Base-by-base conservation (phyloP, 2,797 vertebrate genomes). In the Propithecus deckenii region DNA sequence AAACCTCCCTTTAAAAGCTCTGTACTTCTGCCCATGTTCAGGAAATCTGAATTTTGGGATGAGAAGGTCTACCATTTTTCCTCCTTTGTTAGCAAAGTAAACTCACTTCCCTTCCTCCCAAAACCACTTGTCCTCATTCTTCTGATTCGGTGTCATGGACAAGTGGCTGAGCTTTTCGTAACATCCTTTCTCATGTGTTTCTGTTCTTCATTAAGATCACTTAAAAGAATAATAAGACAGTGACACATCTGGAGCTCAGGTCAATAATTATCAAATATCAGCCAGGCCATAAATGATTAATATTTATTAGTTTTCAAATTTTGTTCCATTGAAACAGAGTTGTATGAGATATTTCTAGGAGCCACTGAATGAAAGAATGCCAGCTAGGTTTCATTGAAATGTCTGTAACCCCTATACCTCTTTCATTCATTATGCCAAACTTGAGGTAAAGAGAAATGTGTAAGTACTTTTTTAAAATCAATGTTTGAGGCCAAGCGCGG, bases 231-330 rank as follows among this genome's bases (percentile, higher is more conserved):
- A 72, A n/a, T 9, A 78, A 84, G 48, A 35, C 17, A 74, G 25
- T 78, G 14, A 79, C 38, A 83, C 7, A 93, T 46, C 28, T 69
- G 38, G 10, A 69, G 59, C 1, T 88, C 59, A 89, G 17, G 55
- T 43, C 32, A 95, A 48, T 91, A 86, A 57, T 67, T 79, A 95
- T 38, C n/a, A 90, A 71, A 81, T 71, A 83, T 11, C 80, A n/a
- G 15, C 52, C 9, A 81, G 35, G 17, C 35, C 15, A 81, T 25
- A 3, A 83, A 10, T 35, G 15, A 95, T 86, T 93, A 46, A 69
- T 76, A 75, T 15, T 81, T 69, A 55, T 75, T 28, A 92, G 55
- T 75, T 88, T 81, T 87, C 84, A 84, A 84, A 84, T 78, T 91
- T 48, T 72, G 15, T 35, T 55, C 69, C 41, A 57, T 23, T n/a